phyloP scores from a whole-genome alignment of 2,797 vertebrate genomes.

The Potorous gilbertii region DNA sequence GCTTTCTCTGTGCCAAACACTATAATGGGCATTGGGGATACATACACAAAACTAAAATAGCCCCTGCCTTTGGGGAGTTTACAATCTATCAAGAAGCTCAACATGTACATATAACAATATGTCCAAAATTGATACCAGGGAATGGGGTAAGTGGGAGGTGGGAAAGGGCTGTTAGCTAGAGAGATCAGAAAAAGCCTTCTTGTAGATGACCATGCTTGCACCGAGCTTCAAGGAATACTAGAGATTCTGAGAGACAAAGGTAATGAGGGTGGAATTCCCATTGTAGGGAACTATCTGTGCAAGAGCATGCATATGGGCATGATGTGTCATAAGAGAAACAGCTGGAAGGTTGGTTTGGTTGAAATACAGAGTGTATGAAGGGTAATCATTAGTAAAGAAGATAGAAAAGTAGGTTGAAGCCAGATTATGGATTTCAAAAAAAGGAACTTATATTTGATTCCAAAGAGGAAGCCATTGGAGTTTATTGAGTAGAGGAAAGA shows the following conservation, averaged over 20 bases:
- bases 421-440: neutral
- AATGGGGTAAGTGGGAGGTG: neutral
- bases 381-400: neutral
- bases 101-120: neutral
- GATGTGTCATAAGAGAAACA: neutral
- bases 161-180: neutral
- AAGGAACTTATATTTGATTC: neutral
- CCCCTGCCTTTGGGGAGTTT: neutral
- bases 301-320: neutral
- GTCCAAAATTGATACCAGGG: neutral
- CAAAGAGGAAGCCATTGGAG: neutral
- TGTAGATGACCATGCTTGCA: neutral
- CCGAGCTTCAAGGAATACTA: neutral
- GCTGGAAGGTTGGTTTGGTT: neutral
- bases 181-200: neutral
- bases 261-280: neutral
- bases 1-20: neutral
- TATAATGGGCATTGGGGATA: neutral
- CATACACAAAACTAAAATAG: neutral
- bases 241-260: neutral
- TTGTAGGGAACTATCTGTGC: neutral
- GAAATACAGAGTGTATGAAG: neutral
- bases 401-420: neutral
- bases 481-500: neutral
- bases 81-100: neutral